Percentiles rank a stretch among this genome's conserved stretches.
Conservation (phyloP, 2,888 invertebrate genomes). For the Labia minor region DNA sequence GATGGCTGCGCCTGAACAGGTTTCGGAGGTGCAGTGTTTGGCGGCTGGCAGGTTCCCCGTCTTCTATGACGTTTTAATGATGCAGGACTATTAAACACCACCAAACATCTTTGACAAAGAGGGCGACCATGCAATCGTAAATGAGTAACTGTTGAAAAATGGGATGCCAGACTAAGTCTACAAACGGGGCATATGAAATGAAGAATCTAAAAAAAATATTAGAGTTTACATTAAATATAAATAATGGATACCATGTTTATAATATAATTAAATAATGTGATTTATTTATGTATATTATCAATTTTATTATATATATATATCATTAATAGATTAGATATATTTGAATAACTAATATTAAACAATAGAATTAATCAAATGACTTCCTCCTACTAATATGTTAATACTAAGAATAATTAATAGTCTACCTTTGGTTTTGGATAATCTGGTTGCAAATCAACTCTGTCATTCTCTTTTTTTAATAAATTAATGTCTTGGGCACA, state of each 20-base stretch:
- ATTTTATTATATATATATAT: too few species aligned
- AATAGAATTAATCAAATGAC: too few species aligned
- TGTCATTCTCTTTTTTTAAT: neutral
- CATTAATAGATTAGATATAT: too few species aligned
- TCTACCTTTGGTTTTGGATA: conserved; percentile 5
- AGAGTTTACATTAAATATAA: too few species aligned
- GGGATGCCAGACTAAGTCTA: neutral
- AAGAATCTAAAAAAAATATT: neutral
- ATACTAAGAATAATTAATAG: neutral
- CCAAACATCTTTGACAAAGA: neutral
- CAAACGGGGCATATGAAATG: neutral
- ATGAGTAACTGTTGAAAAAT: neutral
- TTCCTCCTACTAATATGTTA: neutral
- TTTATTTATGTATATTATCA: too few species aligned
- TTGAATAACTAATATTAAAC: too few species aligned
- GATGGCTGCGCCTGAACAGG: neutral
- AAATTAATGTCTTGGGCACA: neutral
- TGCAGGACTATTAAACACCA: neutral
- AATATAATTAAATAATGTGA: too few species aligned
- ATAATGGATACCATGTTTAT: too few species aligned
- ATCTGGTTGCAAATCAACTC: neutral
- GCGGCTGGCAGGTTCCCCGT: neutral
- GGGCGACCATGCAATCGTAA: neutral
- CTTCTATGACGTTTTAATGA: neutral
- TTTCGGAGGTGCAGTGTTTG: neutral